Conservation (phyloP, 2,113 vertebrate genomes). For the Strix aluco region DNA sequence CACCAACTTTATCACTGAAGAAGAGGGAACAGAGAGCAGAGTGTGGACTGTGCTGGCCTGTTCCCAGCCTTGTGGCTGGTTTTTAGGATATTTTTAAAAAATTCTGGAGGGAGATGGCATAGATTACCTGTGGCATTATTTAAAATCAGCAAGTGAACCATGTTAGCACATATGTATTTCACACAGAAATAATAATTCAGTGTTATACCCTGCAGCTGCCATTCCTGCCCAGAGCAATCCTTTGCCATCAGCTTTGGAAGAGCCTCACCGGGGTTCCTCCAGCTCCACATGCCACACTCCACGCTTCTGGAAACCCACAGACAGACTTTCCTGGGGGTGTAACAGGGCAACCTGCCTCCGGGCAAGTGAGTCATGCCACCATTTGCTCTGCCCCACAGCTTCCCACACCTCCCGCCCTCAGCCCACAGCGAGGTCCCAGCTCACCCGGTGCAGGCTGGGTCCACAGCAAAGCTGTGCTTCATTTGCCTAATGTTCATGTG, state of each 20-base stretch:
- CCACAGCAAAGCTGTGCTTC: neutral
- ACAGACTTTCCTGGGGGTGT: too few species aligned
- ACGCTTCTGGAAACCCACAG: neutral
- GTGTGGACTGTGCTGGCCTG: neutral
- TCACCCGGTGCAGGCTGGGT: neutral
- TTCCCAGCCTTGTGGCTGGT: neutral
- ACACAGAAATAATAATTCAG: neutral
- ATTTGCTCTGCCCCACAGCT: neutral
- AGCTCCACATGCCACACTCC: rapidly evolving
- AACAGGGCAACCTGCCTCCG: rapidly evolving
- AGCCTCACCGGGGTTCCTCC: neutral
- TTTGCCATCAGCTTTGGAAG: neutral
- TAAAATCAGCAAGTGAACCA: neutral
- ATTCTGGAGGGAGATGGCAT: neutral
- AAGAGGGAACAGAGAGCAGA: neutral
- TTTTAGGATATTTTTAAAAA: neutral
- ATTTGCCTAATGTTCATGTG: neutral
- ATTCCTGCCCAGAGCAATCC: neutral
- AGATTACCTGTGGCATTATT: neutral
- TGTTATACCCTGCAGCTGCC: neutral
- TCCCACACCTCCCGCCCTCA: neutral
- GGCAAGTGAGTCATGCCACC: rapidly evolving
- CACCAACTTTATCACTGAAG: neutral
- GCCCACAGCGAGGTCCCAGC: rapidly evolving
- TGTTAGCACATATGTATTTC: neutral